Conservation (phyloP, 2,113 vertebrate genomes). For the Hyla sarda region DNA sequence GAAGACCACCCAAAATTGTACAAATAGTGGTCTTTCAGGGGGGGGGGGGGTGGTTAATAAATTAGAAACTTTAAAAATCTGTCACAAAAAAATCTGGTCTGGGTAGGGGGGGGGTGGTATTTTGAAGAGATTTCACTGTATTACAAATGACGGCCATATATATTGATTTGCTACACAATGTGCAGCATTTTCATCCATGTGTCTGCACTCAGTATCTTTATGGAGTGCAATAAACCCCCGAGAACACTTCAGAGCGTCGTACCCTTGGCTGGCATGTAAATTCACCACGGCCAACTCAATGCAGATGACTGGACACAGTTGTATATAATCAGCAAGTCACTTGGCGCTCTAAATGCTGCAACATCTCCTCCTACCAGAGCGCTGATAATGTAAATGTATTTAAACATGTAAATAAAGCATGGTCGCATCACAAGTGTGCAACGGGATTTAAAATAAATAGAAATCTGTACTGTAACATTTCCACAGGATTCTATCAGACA, state of each 20-base stretch:
- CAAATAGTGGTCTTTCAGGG: no score
- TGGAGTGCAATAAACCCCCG: background rate
- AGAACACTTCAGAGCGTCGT: background rate
- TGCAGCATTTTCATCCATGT: background rate
- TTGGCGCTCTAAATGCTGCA: background rate
- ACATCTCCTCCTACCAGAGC: background rate
- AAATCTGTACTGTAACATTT: no score
- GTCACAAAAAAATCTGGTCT: no score
- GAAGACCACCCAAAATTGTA: no score
- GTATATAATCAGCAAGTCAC: background rate
- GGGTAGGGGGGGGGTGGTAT: no score
- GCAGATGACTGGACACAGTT: background rate
- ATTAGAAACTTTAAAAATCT: no score
- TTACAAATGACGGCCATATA: background rate
- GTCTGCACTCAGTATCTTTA: background rate
- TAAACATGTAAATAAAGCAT: background rate
- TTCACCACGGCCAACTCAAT: background rate
- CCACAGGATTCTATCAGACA: no score
- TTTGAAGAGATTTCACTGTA: background rate
- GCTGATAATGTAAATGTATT: background rate
- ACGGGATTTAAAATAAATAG: no score
- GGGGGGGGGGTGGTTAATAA: no score
- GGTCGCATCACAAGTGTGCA: no score
- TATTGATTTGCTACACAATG: background rate
- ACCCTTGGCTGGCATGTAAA: background rate